phyloP scores from a whole-genome alignment of 2,797 vertebrate species.

The Champsocephalus esox region DNA sequence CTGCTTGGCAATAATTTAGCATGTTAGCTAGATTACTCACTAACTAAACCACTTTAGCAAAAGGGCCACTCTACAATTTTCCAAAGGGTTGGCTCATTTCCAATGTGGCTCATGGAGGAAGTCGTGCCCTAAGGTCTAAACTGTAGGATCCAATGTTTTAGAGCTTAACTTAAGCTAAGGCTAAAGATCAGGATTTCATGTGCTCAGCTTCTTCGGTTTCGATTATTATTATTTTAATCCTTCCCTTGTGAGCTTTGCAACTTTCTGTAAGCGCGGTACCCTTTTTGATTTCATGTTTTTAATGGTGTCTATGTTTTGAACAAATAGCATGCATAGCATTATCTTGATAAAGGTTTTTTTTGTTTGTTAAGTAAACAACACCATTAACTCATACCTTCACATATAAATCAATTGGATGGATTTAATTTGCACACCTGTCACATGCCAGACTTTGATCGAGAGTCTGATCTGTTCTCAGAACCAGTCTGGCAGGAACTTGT shows the following conservation, averaged over 20 bases:
- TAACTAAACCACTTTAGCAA: not conserved
- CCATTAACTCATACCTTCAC: not conserved
- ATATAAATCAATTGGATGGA: not conserved
- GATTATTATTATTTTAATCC: not conserved
- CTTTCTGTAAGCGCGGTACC: not conserved
- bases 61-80: not conserved
- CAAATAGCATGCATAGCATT: not conserved
- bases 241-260: not conserved
- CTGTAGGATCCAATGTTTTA: not conserved
- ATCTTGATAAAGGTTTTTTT: not conserved
- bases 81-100: not conserved
- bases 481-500: slow-evolving; percentile 70
- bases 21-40: not conserved
- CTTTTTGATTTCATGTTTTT: not conserved
- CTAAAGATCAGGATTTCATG: not conserved
- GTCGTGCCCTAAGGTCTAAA: not conserved
- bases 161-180: not conserved
- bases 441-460: slow-evolving; percentile 4
- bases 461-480: slow-evolving; percentile 50
- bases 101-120: not conserved
- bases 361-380: not conserved
- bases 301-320: not conserved
- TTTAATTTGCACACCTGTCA: slow-evolving; percentile 6
- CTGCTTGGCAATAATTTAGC: too few relatives aligned
- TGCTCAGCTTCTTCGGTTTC: not conserved